Conservation (phyloP, 2,113 vertebrate species). For the Xenus cinereus region DNA sequence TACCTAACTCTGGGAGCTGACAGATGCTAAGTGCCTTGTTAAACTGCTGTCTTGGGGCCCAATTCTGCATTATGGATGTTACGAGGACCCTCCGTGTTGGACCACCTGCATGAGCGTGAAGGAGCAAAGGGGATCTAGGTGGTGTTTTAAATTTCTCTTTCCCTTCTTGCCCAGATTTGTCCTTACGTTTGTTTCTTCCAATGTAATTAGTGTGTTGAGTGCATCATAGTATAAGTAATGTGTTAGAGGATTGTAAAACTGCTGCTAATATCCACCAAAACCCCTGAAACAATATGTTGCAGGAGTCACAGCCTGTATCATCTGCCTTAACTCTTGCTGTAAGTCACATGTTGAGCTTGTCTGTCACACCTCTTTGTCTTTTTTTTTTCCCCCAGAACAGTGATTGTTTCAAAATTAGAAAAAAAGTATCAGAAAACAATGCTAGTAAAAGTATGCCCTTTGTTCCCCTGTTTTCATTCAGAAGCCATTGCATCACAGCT, state of each 20-base stretch:
- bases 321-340: not conserved
- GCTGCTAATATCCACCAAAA: not conserved
- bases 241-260: not conserved
- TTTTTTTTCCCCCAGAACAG: not conserved
- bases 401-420: not conserved
- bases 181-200: not conserved
- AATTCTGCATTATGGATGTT: not conserved
- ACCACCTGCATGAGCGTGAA: not conserved
- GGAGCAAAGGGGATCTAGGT: not conserved
- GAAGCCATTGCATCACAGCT: not conserved
- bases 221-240: not conserved
- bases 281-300: not conserved
- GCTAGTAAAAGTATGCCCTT: not conserved
- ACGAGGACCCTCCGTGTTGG: not conserved
- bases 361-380: not conserved
- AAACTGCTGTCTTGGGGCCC: not conserved
- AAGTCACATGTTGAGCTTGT: not conserved
- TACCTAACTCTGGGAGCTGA: constrained; percentile 4
- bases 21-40: constrained; percentile 7
- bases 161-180: not conserved
- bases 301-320: not conserved
- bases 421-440: not conserved
- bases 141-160: not conserved
- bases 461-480: not conserved
- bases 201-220: not conserved